Percentiles rank a stretch among this genome's conserved stretches.
phyloP scores from a whole-genome alignment of 2,113 vertebrate genomes.

The Macrotus californicus region DNA sequence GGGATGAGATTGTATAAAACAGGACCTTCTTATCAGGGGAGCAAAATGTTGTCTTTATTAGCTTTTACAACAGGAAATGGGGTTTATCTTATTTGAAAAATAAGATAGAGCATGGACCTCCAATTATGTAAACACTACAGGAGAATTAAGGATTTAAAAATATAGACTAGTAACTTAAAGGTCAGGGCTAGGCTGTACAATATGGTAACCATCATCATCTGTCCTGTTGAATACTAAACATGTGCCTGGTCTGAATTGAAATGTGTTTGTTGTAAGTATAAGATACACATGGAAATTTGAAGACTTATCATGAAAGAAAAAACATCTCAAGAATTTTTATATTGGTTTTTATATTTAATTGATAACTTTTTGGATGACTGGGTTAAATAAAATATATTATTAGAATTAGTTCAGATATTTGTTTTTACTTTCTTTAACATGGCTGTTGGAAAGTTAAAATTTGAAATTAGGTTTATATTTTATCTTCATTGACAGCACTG shows the following conservation, averaged over 20 bases:
- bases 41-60: not conserved
- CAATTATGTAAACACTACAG: not conserved
- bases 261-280: not conserved
- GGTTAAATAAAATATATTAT: not conserved
- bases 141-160: not conserved
- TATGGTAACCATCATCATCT: not conserved
- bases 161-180: not conserved
- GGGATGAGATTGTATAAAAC: not conserved
- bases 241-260: not conserved
- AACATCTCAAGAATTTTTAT: not conserved
- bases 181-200: not conserved
- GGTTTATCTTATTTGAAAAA: not conserved
- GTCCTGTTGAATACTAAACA: not conserved
- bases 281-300: not conserved
- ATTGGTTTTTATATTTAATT: not conserved
- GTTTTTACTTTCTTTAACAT: not conserved
- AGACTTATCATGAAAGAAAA: not conserved
- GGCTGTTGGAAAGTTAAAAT: not conserved
- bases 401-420: not conserved
- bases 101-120: not conserved
- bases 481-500: not conserved
- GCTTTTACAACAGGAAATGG: not conserved
- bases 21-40: not conserved
- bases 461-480: not conserved
- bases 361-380: not conserved